These are phyloP conservation scores for Acyrthosiphon pisum DNA, from an alignment of 1,140 invertebrate genomes.

Conservation along the genomic window DNA sequence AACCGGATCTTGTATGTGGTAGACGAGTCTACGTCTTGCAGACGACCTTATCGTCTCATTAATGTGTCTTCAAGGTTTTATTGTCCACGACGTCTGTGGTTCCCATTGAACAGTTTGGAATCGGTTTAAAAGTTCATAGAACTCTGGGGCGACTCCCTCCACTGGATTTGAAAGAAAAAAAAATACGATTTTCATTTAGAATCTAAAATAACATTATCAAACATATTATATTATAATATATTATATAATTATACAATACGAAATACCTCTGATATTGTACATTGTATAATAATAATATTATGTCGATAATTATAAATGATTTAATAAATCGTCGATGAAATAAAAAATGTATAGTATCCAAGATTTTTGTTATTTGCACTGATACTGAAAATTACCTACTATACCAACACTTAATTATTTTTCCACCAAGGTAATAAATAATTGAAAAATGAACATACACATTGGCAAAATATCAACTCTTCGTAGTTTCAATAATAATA, in stretches of 20 bases:
- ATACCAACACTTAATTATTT: neutral
- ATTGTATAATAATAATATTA: neutral
- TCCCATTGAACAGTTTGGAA: constrained; percentile 44
- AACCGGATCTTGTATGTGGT: constrained; percentile 36
- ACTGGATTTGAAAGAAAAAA: neutral
- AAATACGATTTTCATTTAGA: neutral
- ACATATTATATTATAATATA: too few relatives aligned
- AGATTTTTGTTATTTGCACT: neutral
- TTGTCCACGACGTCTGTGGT: constrained; percentile 19
- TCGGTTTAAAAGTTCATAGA: constrained; percentile 37
- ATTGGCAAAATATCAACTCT: constrained; percentile 15
- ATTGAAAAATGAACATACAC: neutral
- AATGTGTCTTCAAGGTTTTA: constrained; percentile 54
- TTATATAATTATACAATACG: neutral
- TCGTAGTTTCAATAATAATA: neutral
- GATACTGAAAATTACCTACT: neutral
- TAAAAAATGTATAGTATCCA: neutral
- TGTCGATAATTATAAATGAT: neutral
- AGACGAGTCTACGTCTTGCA: constrained; percentile 46
- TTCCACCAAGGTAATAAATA: neutral
- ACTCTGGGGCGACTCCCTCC: neutral
- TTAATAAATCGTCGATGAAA: neutral
- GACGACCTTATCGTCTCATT: constrained; percentile 55
- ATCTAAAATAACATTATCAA: neutral
- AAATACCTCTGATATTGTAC: neutral